Conservation (phyloP, 1,140 invertebrate species). For the Laodelphax striatellus region DNA sequence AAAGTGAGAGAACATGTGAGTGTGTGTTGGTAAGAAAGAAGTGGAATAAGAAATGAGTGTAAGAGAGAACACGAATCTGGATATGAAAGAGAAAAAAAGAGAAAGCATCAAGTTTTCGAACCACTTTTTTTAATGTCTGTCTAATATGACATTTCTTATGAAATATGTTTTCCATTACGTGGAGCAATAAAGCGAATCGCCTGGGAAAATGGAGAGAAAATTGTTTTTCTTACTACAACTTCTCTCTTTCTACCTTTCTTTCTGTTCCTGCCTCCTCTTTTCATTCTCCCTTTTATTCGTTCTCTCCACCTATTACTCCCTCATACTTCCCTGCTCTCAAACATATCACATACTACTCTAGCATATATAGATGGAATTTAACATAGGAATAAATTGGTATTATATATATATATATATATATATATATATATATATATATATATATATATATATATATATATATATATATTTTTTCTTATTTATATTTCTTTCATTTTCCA, state of each 20-base stretch:
- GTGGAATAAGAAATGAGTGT: background rate
- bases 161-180: constrained; percentile 16
- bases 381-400: too few relatives aligned
- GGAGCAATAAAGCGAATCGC: constrained; percentile 11
- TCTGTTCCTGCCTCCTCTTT: background rate
- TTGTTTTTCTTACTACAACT: constrained; percentile 8
- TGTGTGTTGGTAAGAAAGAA: background rate
- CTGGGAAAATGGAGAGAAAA: constrained; percentile 14
- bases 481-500: too few relatives aligned
- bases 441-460: too few relatives aligned
- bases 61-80: too few relatives aligned
- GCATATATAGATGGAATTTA: too few relatives aligned
- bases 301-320: too few relatives aligned
- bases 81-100: too few relatives aligned
- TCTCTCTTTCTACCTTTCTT: background rate
- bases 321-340: too few relatives aligned
- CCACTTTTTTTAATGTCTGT: constrained; percentile 14
- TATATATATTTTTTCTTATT: too few relatives aligned
- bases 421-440: too few relatives aligned
- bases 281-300: background rate
- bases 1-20: background rate
- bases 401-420: too few relatives aligned
- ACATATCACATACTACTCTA: too few relatives aligned
- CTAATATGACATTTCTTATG: constrained; percentile 16
- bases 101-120: background rate